phyloP scores from a whole-genome alignment of 1,140 invertebrate species.

The Sminthurinus signatus region DNA sequence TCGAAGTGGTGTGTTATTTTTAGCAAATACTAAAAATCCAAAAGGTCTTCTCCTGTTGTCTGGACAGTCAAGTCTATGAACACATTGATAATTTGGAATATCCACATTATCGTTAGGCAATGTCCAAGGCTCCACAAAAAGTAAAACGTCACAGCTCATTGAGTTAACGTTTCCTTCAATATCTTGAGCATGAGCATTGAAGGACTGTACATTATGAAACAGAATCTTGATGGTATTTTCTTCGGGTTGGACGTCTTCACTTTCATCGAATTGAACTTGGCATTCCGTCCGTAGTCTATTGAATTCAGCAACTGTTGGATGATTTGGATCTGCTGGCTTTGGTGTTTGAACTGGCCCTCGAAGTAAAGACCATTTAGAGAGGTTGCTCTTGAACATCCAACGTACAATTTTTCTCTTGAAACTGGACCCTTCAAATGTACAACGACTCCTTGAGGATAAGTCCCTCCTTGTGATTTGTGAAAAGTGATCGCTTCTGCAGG shows the following conservation, averaged over 20 bases:
- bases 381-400: slow-evolving; percentile 12
- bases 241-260: neutral
- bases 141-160: slow-evolving; percentile 9
- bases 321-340: neutral
- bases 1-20: neutral
- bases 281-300: neutral
- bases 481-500: neutral
- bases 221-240: neutral
- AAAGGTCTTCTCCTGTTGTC: neutral
- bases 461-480: neutral
- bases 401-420: slow-evolving; percentile 15
- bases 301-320: slow-evolving; percentile 3
- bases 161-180: slow-evolving; percentile 1
- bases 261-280: neutral
- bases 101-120: neutral
- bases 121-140: slow-evolving; percentile 13
- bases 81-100: neutral
- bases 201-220: slow-evolving; percentile 15
- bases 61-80: slow-evolving; percentile 6
- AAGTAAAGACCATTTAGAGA: slow-evolving; percentile 15
- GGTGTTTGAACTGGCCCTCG: slow-evolving; percentile 15
- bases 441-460: neutral
- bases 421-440: neutral
- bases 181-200: neutral
- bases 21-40: neutral